Conservation (phyloP, 2,113 vertebrate genomes). For the Oncorhynchus mykiss region DNA sequence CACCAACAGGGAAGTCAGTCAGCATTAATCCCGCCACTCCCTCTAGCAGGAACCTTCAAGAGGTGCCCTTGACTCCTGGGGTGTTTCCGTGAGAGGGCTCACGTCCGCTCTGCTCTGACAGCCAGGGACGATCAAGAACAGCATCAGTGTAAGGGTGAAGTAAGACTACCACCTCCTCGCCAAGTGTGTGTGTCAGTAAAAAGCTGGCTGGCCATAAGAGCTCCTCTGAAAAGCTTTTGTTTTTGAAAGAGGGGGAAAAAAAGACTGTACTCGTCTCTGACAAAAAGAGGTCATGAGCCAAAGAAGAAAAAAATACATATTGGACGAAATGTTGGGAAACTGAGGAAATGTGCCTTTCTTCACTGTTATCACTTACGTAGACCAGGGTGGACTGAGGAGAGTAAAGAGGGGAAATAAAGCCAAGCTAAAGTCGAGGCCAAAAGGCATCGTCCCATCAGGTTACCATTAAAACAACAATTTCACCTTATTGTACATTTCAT, state of each 20-base stretch:
- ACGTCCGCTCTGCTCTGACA: neutral
- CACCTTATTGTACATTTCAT: no score
- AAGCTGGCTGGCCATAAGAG: conserved; percentile 19
- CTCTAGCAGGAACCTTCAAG: neutral
- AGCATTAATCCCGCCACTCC: neutral
- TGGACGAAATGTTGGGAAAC: neutral
- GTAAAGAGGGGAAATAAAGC: no score
- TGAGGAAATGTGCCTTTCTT: neutral
- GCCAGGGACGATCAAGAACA: neutral
- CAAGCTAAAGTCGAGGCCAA: no score
- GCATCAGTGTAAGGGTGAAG: conserved; percentile 12
- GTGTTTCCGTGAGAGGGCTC: conserved; percentile 8
- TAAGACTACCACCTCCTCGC: conserved; percentile 12
- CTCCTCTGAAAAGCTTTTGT: conserved; percentile 6
- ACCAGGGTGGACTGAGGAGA: no score
- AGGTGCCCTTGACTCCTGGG: conserved; percentile 25
- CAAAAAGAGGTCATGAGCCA: no score
- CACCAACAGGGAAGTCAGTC: neutral
- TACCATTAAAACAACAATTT: no score
- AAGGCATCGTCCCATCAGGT: no score
- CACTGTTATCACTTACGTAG: no score
- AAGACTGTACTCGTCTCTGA: no score
- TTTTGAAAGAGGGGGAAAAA: neutral
- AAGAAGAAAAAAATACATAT: neutral
- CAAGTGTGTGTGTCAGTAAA: conserved; percentile 15